A percentile compares a stretch with the other conserved stretches of the same genome.
phyloP scores from a whole-genome alignment of 2,888 invertebrate species.

The Cephus pygmeus region DNA sequence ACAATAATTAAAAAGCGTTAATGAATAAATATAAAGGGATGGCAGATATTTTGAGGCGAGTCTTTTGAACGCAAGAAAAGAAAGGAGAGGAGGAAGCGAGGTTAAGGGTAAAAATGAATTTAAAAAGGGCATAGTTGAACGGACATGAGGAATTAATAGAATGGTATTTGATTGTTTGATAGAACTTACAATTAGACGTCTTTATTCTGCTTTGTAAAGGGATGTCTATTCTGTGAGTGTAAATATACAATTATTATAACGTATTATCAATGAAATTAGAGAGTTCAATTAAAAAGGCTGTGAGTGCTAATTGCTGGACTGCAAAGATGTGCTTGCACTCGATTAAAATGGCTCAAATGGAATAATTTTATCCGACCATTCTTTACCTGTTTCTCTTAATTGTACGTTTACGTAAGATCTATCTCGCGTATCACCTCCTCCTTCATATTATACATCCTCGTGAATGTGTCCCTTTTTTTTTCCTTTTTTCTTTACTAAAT shows the following conservation, averaged over 20 bases:
- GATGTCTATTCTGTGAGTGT: slow-evolving; percentile 48
- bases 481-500: background rate
- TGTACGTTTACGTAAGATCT: background rate
- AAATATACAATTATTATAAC: slow-evolving; percentile 45
- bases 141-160: slow-evolving; percentile 34
- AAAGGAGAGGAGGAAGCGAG: background rate
- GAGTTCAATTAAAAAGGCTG: slow-evolving; percentile 51
- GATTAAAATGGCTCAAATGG: background rate
- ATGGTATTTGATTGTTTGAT: slow-evolving; percentile 39
- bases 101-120: slow-evolving; percentile 9
- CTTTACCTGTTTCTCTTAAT: background rate
- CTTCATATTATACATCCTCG: background rate
- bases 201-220: slow-evolving; percentile 48
- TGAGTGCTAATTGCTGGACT: background rate
- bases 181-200: slow-evolving; percentile 37
- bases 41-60: slow-evolving; percentile 16
- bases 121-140: background rate
- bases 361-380: background rate
- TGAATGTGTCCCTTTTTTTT: background rate
- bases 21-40: slow-evolving; percentile 25
- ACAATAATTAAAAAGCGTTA: slow-evolving; percentile 51
- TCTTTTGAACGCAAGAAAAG: slow-evolving; percentile 16
- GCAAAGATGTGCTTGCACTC: background rate
- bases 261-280: slow-evolving; percentile 44
- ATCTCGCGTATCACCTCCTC: background rate